Conservation (phyloP, 2,797 vertebrate genomes). For the Rhinophrynus dorsalis region DNA sequence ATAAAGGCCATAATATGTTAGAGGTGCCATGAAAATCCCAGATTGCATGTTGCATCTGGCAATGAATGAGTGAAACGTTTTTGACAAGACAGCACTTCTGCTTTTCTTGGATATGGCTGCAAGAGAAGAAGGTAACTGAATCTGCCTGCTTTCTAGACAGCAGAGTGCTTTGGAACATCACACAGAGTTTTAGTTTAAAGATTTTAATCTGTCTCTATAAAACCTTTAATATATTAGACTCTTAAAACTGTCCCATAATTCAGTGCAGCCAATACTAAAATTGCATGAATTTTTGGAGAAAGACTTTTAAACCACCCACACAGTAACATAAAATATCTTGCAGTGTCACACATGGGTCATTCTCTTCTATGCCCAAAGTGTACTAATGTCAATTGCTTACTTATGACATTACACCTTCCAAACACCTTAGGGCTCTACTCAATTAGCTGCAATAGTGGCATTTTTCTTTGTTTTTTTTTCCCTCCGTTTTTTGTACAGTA, state of each 20-base stretch:
- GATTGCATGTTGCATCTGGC: not conserved
- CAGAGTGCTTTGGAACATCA: slow-evolving; percentile 13
- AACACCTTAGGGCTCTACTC: too few relatives aligned
- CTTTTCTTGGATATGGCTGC: slow-evolving; percentile 18
- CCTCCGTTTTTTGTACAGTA: too few relatives aligned
- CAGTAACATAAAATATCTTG: slow-evolving; percentile 9
- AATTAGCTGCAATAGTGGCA: too few relatives aligned
- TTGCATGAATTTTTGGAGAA: slow-evolving; percentile 11
- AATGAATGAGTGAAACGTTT: not conserved
- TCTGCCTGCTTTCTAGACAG: not conserved
- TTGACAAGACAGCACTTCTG: too few relatives aligned
- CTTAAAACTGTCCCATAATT: slow-evolving; percentile 9
- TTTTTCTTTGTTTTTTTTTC: too few relatives aligned
- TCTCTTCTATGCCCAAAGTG: not conserved
- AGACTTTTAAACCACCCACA: slow-evolving; percentile 12
- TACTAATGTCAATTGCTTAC: not conserved
- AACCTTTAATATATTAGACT: slow-evolving; percentile 3
- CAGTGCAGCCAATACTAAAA: not conserved
- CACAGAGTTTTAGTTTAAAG: slow-evolving; percentile 8
- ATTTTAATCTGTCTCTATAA: slow-evolving; percentile 29
- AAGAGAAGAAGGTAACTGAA: slow-evolving; percentile 8
- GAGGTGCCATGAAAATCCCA: too few relatives aligned
- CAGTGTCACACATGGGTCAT: slow-evolving; percentile 14
- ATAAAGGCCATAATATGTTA: too few relatives aligned
- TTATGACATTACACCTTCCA: too few relatives aligned